Evolutionary conservation across 2,113 vertebrate species (phyloP).

Genomic region (Dasyurus viverrinus): DNA sequence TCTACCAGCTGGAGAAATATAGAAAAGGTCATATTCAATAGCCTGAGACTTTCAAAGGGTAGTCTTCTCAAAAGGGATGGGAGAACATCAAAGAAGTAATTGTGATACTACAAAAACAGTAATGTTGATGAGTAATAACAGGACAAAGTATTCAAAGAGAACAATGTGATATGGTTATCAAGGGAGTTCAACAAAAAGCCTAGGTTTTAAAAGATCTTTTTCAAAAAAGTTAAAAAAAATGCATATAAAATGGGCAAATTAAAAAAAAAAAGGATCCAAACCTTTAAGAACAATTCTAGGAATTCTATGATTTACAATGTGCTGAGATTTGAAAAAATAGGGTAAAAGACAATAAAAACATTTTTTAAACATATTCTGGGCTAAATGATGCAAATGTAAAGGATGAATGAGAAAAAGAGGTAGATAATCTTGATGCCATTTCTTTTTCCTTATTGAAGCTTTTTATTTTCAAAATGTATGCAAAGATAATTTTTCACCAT

Average conservation of each 20-base stretch:
- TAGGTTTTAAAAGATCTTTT: neutral
- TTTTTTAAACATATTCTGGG: slow-evolving; percentile 31
- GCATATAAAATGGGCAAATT: slow-evolving; percentile 1
- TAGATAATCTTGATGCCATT: neutral
- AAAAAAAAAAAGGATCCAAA: neutral
- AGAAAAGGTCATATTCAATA: neutral
- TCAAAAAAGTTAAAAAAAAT: neutral
- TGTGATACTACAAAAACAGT: neutral
- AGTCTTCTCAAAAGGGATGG: neutral
- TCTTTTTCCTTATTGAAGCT: neutral
- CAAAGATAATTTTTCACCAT: too few relatives aligned
- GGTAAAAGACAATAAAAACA: slow-evolving; percentile 24
- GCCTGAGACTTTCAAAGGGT: neutral
- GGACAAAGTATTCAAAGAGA: neutral
- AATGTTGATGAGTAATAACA: neutral
- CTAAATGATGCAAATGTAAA: neutral
- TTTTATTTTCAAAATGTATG: too few relatives aligned
- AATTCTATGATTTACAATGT: neutral
- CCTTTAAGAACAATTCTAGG: slow-evolving; percentile 29
- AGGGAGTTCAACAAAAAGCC: neutral
- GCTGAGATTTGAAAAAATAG: slow-evolving; percentile 29
- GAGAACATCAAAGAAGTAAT: neutral
- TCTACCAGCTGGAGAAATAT: slow-evolving; percentile 28
- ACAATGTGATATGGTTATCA: neutral
- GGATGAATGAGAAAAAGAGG: neutral